Percentiles rank a stretch among this genome's conserved stretches.
Evolutionary conservation across 2,113 vertebrate species (phyloP).

Genomic region (Eurypyga helias): DNA sequence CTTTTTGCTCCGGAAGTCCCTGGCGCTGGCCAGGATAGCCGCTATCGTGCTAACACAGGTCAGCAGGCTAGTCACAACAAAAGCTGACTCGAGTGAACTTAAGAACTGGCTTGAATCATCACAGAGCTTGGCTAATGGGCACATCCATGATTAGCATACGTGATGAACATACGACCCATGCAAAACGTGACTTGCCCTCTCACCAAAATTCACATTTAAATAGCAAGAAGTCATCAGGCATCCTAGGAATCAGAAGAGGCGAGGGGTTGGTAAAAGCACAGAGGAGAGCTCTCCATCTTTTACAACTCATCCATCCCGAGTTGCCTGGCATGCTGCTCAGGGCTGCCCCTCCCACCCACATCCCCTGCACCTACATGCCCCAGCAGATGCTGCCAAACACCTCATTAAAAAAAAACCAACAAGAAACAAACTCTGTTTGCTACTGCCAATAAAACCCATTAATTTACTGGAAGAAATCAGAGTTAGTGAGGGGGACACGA

Average conservation of each 20-base stretch:
- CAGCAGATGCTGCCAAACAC: not conserved
- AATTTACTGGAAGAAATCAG: not conserved
- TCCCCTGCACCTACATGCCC: constrained; percentile 34
- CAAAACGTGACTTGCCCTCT: not conserved
- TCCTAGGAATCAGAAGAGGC: not conserved
- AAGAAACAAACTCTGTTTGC: not conserved
- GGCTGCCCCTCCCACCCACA: constrained; percentile 24
- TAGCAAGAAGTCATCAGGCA: not conserved
- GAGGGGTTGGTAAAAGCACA: not conserved
- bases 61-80: not conserved
- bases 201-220: not conserved
- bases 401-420: not conserved
- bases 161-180: not conserved
- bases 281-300: not conserved
- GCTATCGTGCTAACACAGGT: not conserved
- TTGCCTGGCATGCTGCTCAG: constrained; percentile 46
- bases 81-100: not conserved
- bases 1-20: not conserved
- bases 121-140: not conserved
- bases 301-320: not conserved
- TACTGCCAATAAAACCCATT: not conserved
- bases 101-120: not conserved
- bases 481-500: not conserved
- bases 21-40: not conserved
- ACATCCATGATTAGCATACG: not conserved